These are phyloP conservation scores for Saguinus oedipus DNA, from an alignment of 2,797 vertebrate species.

Conservation along the genomic window DNA sequence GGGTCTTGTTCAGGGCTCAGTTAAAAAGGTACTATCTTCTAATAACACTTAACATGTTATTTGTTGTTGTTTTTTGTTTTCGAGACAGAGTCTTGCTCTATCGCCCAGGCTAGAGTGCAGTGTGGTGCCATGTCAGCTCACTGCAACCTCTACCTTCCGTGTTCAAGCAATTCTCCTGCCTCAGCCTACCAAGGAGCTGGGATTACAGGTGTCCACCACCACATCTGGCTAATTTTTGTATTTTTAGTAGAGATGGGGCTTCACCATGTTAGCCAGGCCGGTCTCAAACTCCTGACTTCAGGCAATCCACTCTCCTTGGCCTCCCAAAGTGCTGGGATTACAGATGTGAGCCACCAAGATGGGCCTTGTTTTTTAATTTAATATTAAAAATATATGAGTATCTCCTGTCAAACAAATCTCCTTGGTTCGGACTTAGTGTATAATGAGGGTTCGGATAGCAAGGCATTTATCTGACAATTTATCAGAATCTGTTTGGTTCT, in stretches of 20 bases:
- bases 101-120: not conserved
- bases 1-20: not conserved
- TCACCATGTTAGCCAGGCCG: not conserved
- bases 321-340: not conserved
- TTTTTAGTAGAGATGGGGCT: not conserved
- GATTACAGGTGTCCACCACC: not conserved
- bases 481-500: not conserved
- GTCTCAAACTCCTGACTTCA: not conserved
- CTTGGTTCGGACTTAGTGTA: not conserved
- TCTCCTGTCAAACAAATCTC: not conserved
- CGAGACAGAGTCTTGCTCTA: not conserved
- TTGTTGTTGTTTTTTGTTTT: not conserved
- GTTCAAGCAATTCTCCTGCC: not conserved
- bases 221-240: not conserved
- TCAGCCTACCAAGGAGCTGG: not conserved
- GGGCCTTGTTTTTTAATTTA: constrained; percentile 22
- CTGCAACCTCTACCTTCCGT: not conserved
- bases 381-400: not conserved
- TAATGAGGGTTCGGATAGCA: not conserved
- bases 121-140: not conserved
- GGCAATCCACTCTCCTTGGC: not conserved
- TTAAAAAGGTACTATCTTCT: not conserved
- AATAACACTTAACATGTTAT: not conserved
- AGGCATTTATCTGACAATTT: not conserved
- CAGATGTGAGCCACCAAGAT: accelerated